These are phyloP conservation scores for Chaetodon trifascialis DNA, from an alignment of 2,113 vertebrate species.

Conservation along the genomic window DNA sequence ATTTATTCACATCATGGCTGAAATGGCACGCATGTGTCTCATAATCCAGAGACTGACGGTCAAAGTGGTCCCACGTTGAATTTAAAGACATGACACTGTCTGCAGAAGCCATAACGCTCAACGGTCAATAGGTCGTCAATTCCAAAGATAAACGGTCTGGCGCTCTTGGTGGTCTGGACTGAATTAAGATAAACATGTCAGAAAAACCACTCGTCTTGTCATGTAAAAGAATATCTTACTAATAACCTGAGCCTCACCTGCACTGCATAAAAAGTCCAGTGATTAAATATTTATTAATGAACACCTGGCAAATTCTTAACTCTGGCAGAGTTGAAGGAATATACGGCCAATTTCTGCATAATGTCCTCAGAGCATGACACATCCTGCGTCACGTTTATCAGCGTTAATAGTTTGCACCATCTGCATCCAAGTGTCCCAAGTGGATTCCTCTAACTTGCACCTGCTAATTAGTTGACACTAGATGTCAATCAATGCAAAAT, in stretches of 20 bases:
- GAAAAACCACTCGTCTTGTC: neutral
- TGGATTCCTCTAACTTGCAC: conserved; percentile 18
- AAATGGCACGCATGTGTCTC: conserved; percentile 60
- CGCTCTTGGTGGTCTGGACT: conserved; percentile 1
- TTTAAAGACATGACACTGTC: conserved; percentile 27
- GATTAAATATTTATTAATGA: conserved; percentile 41
- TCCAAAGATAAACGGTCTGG: conserved; percentile 7
- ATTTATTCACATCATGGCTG: conserved; percentile 67
- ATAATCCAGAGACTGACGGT: conserved; percentile 34
- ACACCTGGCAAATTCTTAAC: conserved; percentile 18
- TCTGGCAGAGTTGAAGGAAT: neutral
- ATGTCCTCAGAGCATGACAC: conserved; percentile 11
- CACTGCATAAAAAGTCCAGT: neutral
- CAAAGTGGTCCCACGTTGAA: conserved; percentile 12
- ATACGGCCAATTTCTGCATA: conserved; percentile 8
- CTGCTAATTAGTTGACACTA: conserved; percentile 46
- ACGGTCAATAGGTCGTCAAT: neutral
- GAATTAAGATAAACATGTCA: conserved; percentile 22
- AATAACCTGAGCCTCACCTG: neutral
- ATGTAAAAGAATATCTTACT: neutral
- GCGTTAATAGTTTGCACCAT: conserved; percentile 35
- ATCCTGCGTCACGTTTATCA: conserved; percentile 2
- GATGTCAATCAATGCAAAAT: conserved; percentile 32
- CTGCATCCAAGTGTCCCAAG: conserved; percentile 29
- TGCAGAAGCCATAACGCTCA: conserved; percentile 7